Conservation (phyloP, 2,113 vertebrate species). For the Aepyceros melampus region DNA sequence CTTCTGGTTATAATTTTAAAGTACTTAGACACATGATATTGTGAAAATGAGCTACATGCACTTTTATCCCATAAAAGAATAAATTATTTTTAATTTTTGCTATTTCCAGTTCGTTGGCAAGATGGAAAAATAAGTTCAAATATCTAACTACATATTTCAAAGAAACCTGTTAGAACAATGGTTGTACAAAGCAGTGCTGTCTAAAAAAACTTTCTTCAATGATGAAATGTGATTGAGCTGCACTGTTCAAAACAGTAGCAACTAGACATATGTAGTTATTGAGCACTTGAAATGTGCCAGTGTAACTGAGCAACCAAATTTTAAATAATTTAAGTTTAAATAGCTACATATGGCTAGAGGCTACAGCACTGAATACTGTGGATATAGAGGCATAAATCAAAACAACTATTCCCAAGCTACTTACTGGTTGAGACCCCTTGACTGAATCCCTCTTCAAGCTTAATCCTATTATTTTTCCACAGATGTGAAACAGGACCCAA, state of each 20-base stretch:
- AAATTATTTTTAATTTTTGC: slow-evolving; percentile 27
- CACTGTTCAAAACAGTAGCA: neutral
- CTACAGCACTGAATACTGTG: neutral
- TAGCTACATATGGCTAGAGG: neutral
- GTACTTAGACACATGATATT: neutral
- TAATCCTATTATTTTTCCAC: neutral
- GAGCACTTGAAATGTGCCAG: neutral
- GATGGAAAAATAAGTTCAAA: slow-evolving; percentile 2
- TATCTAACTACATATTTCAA: neutral
- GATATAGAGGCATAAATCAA: neutral
- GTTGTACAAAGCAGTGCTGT: neutral
- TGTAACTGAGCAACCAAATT: neutral
- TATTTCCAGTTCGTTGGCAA: neutral
- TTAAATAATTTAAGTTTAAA: slow-evolving; percentile 22
- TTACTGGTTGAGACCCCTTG: neutral
- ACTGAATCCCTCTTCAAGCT: neutral
- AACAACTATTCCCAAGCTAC: neutral
- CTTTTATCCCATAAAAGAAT: neutral
- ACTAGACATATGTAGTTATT: neutral
- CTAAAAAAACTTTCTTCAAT: neutral
- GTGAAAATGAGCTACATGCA: neutral
- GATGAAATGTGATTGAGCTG: neutral
- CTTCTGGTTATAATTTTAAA: neutral
- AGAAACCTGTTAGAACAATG: neutral
- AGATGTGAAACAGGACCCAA: neutral